Evolutionary conservation across 1,140 invertebrate genomes (phyloP), one percentile per base, ranked within the genome.

Genomic region (Leptopilina clavipes): DNA sequence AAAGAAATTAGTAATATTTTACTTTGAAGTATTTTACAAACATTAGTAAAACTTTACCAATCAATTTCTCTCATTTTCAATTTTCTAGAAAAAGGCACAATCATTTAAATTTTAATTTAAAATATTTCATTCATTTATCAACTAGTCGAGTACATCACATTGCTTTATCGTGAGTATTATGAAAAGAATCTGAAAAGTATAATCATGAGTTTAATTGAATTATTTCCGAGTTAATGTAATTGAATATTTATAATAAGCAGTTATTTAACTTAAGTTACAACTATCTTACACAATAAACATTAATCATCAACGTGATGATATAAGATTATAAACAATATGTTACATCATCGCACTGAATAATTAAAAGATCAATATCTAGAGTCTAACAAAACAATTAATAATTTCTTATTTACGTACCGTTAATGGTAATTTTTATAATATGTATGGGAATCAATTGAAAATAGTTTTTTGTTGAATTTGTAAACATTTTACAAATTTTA

Each of bases 1-100:
- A 40, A 74, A 71, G 37, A 70, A 44, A 7, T 74, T 74, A n/a
- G 22, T 44, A 74, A 48, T 76, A 54, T 52, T 54, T 18, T 48
- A 71, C 9, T 52, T 17, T 1, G 44, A n/a, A 40, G n/a, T 71
- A 52, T 76, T 14, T n/a, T 31, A 5, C 44, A 17, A 70, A 71
- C 31, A 70, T 70, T 52, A 25, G n/a, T 44, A 65, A 19, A 75
- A 65, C n/a, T 37, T 48, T 52, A 31, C n/a, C 1, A 48, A 44
- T n/a, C n/a, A 17, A 8, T 22, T 25, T 11, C 54, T 2, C 45
- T 14, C 25, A 31, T 31, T n/a, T 59, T 75, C 54, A 25, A 43
- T 70, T 31, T 65, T 72, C 9, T 18, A 52, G 72, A 25, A 44
- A 59, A 14, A 25, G 65, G 56, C 7, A 19, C 45, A 54, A 10